Evolutionary conservation across 1,140 invertebrate genomes (phyloP).

Genomic region (Drosophila malerkotliana): DNA sequence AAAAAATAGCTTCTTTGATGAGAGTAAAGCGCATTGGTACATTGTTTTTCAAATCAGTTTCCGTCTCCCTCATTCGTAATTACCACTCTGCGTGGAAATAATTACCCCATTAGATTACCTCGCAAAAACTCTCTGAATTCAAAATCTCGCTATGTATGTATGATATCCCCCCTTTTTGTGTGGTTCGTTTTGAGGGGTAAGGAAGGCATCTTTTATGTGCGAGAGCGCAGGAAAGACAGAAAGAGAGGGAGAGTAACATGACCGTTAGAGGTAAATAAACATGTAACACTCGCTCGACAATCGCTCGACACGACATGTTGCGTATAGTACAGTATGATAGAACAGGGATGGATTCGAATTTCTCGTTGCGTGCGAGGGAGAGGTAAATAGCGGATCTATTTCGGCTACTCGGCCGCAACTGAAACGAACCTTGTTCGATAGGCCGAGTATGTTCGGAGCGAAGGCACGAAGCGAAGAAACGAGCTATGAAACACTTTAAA

Average conservation of each 20-base stretch:
- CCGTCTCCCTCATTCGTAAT: slow-evolving; percentile 68
- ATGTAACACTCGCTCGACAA: slow-evolving; percentile 1
- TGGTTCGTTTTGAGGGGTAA: neutral
- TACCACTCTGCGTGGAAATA: slow-evolving; percentile 76
- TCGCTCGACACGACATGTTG: too few relatives aligned
- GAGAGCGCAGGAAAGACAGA: slow-evolving; percentile 12
- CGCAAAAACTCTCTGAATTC: slow-evolving; percentile 20
- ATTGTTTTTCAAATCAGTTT: slow-evolving; percentile 66
- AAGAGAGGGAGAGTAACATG: neutral
- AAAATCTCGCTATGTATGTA: slow-evolving; percentile 28
- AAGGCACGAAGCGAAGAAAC: too few relatives aligned
- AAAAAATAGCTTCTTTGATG: slow-evolving; percentile 23
- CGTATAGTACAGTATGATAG: too few relatives aligned
- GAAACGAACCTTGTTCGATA: too few relatives aligned
- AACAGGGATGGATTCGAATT: too few relatives aligned
- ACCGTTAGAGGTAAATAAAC: slow-evolving; percentile 7
- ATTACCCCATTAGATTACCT: slow-evolving; percentile 62
- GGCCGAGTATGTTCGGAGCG: too few relatives aligned
- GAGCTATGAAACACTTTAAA: too few relatives aligned
- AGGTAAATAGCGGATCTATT: too few relatives aligned
- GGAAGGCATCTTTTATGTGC: neutral
- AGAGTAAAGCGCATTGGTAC: slow-evolving; percentile 53
- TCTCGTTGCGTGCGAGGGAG: too few relatives aligned
- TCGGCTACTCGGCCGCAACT: too few relatives aligned
- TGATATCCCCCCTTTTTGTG: slow-evolving; percentile 23